These are phyloP conservation scores for Oscheius onirici DNA, from an alignment of 2,888 invertebrate genomes.

Conservation along the genomic window DNA sequence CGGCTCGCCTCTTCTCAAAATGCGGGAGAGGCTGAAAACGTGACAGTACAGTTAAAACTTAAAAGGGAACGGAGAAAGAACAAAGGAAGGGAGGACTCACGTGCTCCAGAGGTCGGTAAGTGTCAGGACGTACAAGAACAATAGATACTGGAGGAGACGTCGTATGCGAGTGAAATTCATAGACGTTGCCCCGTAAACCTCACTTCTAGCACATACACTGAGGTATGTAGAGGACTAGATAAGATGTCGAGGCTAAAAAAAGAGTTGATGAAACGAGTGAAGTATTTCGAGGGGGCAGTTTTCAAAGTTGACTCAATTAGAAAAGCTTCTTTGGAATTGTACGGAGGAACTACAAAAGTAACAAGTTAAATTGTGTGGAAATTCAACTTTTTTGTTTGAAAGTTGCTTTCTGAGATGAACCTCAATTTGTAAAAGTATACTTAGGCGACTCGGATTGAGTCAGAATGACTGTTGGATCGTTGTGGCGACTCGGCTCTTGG, in stretches of 20 bases:
- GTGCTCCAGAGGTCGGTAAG: slow-evolving; percentile 20
- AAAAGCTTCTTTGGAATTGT: too few species aligned
- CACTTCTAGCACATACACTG: neutral
- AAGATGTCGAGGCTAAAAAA: neutral
- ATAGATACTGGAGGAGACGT: slow-evolving; percentile 12
- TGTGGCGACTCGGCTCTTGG: too few species aligned
- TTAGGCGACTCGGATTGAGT: too few species aligned
- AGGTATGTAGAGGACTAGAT: neutral
- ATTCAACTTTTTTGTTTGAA: too few species aligned
- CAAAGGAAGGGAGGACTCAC: slow-evolving; percentile 17
- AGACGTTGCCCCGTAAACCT: neutral
- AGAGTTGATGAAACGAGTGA: neutral
- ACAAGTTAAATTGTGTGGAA: too few species aligned
- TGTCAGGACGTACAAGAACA: slow-evolving; percentile 23
- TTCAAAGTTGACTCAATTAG: too few species aligned
- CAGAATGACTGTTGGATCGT: too few species aligned
- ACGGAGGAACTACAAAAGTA: too few species aligned
- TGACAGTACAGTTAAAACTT: neutral
- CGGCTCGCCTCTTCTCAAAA: slow-evolving; percentile 11
- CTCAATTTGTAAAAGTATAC: too few species aligned
- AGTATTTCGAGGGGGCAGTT: too few species aligned
- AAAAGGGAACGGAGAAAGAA: neutral
- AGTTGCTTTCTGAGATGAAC: too few species aligned
- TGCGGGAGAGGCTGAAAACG: slow-evolving; percentile 12
- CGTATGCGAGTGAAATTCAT: slow-evolving; percentile 20